Percentiles rank a stretch among this genome's conserved stretches.
These are phyloP conservation scores for Laodelphax striatellus DNA, from an alignment of 1,140 invertebrate species.

Conservation along the genomic window DNA sequence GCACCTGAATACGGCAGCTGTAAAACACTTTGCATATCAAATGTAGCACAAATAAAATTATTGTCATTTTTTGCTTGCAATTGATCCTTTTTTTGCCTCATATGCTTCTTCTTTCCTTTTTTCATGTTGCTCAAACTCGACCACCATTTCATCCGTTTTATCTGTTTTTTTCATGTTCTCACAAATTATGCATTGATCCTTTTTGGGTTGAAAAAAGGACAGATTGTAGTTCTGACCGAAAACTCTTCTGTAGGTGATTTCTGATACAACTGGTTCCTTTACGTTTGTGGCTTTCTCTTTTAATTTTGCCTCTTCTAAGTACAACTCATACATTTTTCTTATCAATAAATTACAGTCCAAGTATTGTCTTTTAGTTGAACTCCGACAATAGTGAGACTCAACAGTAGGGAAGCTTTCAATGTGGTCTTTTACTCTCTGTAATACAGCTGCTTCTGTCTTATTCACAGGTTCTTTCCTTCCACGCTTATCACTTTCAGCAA, in stretches of 20 bases:
- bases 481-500: background rate
- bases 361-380: background rate
- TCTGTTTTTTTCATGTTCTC: background rate
- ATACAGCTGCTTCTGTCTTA: background rate
- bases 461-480: background rate
- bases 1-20: constrained; percentile 21
- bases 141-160: background rate
- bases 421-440: background rate
- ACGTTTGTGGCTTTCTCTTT: background rate
- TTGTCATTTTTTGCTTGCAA: background rate
- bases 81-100: constrained; percentile 2
- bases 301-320: background rate
- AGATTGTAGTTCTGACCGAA: background rate
- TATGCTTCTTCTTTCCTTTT: background rate
- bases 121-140: background rate
- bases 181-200: background rate
- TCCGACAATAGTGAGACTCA: background rate
- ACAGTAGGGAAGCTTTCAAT: background rate
- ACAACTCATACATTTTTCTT: background rate
- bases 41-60: constrained; percentile 14
- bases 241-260: background rate
- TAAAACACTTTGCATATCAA: constrained; percentile 23
- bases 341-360: background rate
- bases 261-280: background rate
- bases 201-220: background rate